Base-by-base conservation (phyloP, 1,140 invertebrate genomes). In the Monomorium pharaonis region DNA sequence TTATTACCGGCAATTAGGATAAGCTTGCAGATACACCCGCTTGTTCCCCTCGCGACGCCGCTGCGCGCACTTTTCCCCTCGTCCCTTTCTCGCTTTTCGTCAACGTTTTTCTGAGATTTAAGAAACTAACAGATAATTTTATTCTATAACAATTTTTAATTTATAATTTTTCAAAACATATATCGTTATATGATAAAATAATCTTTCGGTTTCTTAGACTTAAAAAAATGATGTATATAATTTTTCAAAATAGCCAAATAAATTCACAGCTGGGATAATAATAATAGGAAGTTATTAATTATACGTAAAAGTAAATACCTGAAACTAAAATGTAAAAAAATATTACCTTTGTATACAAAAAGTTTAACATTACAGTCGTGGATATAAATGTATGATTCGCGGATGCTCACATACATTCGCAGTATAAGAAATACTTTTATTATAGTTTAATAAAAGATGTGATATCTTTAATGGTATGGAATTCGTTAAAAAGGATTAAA, bases 1-100 rank as follows among this genome's bases (percentile, higher is more conserved):
- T 91, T 91, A 91, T 91, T 91, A 85, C 90, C 76, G 77, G 90
- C 90, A 91, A 91, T 91, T 91, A 91, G 90, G 90, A 91, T 91
- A 91, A 91, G 90, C 90, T 86, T 67, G 67, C 83, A 62, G 77
- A 44, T 67, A 65, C 67, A 62, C 33, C 33, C 67, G n/a, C 74
- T 56, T 33, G 49, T 47, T 60, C 24, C 24, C 21, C 44, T 24
- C 12, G 9, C n/a, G 21, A 56, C 54, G 30, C n/a, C 18, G n/a
- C 30, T 9, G 30, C 47, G 18, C 60, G 30, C 47, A 18, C 60
- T 56, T 49, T 49, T 14, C 67, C 47, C 9, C 27, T 65, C 24
- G 16, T 1, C 78, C 51, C 37, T 30, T 30, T n/a, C n/a, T 58
- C 49, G 14, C 27, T 76, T 84, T 42, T 21, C 42, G 30, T 62